A percentile compares a stretch with the other conserved stretches of the same genome.
These are phyloP conservation scores for Agrilus cyanescens DNA, from an alignment of 2,888 invertebrate species.

Conservation along the genomic window DNA sequence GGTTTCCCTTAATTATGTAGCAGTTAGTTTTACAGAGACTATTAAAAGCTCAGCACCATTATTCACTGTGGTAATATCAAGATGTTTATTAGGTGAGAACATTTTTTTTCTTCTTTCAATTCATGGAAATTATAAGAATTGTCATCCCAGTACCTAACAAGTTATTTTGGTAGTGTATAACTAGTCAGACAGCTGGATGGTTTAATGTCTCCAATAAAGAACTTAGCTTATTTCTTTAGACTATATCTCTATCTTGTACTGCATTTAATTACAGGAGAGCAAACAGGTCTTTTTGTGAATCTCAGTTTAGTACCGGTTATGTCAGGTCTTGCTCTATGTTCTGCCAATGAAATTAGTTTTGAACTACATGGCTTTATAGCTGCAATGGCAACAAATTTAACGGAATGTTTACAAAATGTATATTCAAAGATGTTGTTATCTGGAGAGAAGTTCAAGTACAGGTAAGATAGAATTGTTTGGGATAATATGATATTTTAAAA, in stretches of 20 bases:
- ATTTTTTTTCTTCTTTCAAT: slow-evolving; percentile 5
- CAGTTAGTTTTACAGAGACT: slow-evolving; percentile 71
- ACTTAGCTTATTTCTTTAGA: too few relatives aligned
- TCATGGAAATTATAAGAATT: too few relatives aligned
- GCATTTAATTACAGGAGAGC: slow-evolving; percentile 40
- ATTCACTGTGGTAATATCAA: slow-evolving; percentile 64
- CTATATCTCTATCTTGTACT: too few relatives aligned
- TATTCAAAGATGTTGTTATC: slow-evolving; percentile 68
- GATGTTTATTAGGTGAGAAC: slow-evolving; percentile 45
- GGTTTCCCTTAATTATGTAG: slow-evolving; percentile 63
- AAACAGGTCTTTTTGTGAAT: slow-evolving; percentile 54
- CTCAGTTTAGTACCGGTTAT: slow-evolving; percentile 65
- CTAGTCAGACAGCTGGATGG: too few relatives aligned
- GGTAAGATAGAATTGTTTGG: slow-evolving; percentile 39
- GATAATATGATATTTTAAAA: background rate
- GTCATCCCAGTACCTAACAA: too few relatives aligned
- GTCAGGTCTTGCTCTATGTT: slow-evolving; percentile 63
- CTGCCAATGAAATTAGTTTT: slow-evolving; percentile 66
- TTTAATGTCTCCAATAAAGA: too few relatives aligned
- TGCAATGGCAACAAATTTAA: slow-evolving; percentile 66
- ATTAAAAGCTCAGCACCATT: slow-evolving; percentile 71
- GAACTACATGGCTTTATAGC: slow-evolving; percentile 59
- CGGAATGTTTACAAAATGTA: slow-evolving; percentile 70
- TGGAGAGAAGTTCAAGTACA: slow-evolving; percentile 60
- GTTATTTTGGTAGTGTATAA: too few relatives aligned